A percentile compares a stretch with the other conserved stretches of the same genome.
Conservation (phyloP, 2,797 vertebrate species). For the Ara ararauna region DNA sequence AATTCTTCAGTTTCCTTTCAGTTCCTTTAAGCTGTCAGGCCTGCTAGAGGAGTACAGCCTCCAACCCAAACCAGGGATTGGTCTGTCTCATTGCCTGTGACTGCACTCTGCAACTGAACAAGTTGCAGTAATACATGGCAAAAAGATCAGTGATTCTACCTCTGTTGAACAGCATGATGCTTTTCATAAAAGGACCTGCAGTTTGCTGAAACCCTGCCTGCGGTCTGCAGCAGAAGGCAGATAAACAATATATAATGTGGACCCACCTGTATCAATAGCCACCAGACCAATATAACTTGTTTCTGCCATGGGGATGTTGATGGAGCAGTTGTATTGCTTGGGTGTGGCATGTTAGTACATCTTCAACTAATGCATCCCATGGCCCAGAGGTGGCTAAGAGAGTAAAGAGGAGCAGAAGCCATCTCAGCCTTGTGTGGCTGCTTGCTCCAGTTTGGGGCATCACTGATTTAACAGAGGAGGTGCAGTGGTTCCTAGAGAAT, state of each 20-base stretch:
- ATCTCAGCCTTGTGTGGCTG: not conserved
- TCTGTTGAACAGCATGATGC: rapidly evolving
- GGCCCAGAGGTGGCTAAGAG: not conserved
- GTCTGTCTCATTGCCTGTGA: not conserved
- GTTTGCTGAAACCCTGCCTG: not conserved
- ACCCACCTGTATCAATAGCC: rapidly evolving
- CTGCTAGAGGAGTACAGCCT: not conserved
- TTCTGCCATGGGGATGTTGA: not conserved
- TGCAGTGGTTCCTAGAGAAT: not conserved
- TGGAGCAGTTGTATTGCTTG: not conserved
- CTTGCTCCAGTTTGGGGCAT: not conserved
- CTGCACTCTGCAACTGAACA: not conserved
- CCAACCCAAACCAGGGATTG: not conserved
- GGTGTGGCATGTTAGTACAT: not conserved
- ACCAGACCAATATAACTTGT: not conserved
- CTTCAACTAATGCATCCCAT: rapidly evolving
- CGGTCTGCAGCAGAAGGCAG: not conserved
- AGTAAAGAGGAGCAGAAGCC: not conserved
- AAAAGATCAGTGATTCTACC: not conserved
- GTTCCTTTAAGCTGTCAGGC: not conserved
- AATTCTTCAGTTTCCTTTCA: not conserved
- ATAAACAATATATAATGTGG: rapidly evolving
- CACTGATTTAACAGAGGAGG: not conserved
- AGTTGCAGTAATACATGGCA: not conserved
- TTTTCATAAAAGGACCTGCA: not conserved